These are phyloP conservation scores for Cephus nigrinus DNA, from an alignment of 2,888 invertebrate species.

Conservation along the genomic window DNA sequence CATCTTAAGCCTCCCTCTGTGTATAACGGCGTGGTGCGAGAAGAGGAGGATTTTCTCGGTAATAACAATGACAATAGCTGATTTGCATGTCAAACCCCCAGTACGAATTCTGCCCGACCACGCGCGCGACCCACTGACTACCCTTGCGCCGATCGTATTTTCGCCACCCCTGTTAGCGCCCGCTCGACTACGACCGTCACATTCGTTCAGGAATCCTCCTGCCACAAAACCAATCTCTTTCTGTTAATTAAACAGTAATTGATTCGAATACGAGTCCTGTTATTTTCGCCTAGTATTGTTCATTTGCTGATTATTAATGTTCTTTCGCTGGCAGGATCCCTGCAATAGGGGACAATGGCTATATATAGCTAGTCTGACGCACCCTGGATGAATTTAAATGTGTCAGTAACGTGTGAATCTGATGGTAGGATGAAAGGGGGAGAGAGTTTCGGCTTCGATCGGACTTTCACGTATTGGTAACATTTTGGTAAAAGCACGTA, in stretches of 20 bases:
- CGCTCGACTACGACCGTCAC: no score
- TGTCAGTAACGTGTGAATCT: no score
- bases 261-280: slow-evolving; percentile 8
- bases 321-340: no score
- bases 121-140: background rate
- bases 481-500: no score
- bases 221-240: slow-evolving; percentile 13
- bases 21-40: slow-evolving; percentile 11
- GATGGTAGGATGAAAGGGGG: no score
- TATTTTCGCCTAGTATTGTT: slow-evolving; percentile 1
- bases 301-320: slow-evolving; percentile 7
- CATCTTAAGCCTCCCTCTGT: slow-evolving; percentile 17
- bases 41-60: slow-evolving; percentile 26
- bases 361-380: no score
- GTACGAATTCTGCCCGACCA: background rate
- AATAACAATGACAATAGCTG: slow-evolving; percentile 38
- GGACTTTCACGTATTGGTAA: no score
- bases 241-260: slow-evolving; percentile 19
- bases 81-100: slow-evolving; percentile 35
- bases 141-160: background rate
- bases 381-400: no score
- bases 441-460: no score
- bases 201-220: background rate
- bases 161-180: background rate
- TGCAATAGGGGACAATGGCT: no score